Conservation (phyloP, 2,888 invertebrate species). For the Deroplatys truncata region DNA sequence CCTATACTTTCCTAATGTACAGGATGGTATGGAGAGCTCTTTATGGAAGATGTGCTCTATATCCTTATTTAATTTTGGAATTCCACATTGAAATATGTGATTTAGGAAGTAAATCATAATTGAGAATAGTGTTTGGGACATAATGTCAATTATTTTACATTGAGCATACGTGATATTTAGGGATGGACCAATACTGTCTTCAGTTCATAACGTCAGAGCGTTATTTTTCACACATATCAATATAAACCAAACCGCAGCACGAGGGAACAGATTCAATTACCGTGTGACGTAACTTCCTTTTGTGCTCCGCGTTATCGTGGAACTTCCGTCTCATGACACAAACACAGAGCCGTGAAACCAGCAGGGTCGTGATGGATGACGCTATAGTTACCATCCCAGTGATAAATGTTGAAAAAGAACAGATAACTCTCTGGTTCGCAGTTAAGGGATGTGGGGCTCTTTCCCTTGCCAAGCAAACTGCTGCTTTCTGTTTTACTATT, state of each 20-base stretch:
- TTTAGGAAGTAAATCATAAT: too few species aligned
- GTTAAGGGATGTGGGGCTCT: background rate
- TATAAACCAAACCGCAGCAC: background rate
- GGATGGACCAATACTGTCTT: background rate
- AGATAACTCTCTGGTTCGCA: background rate
- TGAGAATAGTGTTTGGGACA: too few species aligned
- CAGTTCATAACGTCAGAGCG: background rate
- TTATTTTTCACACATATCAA: background rate
- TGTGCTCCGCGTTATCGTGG: slow-evolving; percentile 20
- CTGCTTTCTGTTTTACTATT: too few species aligned
- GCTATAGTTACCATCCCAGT: background rate
- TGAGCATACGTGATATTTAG: too few species aligned
- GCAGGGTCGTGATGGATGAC: slow-evolving; percentile 1
- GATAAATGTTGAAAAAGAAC: background rate
- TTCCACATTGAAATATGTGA: too few species aligned
- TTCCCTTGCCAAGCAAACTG: background rate
- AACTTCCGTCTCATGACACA: slow-evolving; percentile 26
- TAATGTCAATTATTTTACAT: too few species aligned
- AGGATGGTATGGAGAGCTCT: too few species aligned
- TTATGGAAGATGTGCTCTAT: too few species aligned
- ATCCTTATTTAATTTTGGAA: too few species aligned
- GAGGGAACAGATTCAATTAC: slow-evolving; percentile 22
- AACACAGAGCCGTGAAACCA: slow-evolving; percentile 15
- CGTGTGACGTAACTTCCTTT: slow-evolving; percentile 27
- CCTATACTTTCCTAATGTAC: too few species aligned